A percentile compares a stretch with the other conserved stretches of the same genome.
phyloP scores from a whole-genome alignment of 2,113 vertebrate species.

The Chinchilla lanigera region DNA sequence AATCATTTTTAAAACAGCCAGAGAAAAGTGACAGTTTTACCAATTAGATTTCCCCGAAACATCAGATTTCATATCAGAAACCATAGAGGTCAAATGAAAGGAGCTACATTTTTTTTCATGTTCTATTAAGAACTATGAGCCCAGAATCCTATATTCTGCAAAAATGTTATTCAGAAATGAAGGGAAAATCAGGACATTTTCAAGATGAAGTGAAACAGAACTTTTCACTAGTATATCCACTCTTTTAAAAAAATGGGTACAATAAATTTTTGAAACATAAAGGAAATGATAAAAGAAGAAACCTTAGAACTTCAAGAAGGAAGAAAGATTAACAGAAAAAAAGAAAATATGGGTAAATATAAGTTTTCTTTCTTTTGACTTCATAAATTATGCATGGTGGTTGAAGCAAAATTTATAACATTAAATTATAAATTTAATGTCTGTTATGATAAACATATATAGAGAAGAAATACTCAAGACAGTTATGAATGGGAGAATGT shows the following conservation, averaged over 20 bases:
- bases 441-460: not conserved
- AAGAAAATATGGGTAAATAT: not conserved
- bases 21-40: not conserved
- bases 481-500: not conserved
- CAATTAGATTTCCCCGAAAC: not conserved
- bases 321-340: not conserved
- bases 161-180: not conserved
- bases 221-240: not conserved
- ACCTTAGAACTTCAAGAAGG: not conserved
- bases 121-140: not conserved
- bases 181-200: not conserved
- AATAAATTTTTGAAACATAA: constrained; percentile 14
- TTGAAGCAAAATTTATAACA: not conserved
- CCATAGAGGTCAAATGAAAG: not conserved
- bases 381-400: not conserved
- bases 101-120: not conserved
- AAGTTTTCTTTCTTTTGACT: not conserved
- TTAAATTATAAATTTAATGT: not conserved
- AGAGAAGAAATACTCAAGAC: not conserved
- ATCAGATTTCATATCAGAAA: not conserved
- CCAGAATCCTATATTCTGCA: not conserved
- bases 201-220: not conserved
- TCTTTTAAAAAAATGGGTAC: not conserved
- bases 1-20: not conserved
- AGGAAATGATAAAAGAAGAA: not conserved